phyloP scores from a whole-genome alignment of 2,113 vertebrate genomes.

The Dissostichus mawsoni region DNA sequence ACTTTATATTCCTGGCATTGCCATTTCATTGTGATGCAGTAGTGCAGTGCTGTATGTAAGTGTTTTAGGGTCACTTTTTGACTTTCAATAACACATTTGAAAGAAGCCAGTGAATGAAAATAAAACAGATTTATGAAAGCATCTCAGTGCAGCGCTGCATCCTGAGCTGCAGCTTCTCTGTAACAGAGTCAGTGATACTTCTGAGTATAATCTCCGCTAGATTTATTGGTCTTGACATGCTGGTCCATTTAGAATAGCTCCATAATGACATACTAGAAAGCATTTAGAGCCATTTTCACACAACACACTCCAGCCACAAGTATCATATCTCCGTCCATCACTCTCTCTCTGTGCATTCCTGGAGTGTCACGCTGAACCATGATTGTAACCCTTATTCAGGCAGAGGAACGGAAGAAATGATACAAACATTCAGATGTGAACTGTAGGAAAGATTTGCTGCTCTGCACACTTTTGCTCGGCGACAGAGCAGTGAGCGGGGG shows the following conservation, averaged over 20 bases:
- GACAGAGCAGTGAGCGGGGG: background rate
- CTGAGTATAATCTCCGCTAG: conserved; percentile 7
- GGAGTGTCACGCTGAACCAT: conserved; percentile 1
- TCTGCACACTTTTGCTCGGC: too few relatives aligned
- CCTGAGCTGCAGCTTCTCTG: background rate
- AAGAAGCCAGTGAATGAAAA: background rate
- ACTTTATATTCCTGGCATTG: background rate
- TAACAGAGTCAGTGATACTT: conserved; percentile 4
- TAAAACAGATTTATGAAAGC: background rate
- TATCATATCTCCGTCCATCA: conserved; percentile 9
- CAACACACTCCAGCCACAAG: conserved; percentile 18
- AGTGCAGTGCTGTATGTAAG: background rate
- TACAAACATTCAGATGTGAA: background rate
- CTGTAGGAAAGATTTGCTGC: background rate
- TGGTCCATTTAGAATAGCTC: conserved; percentile 25
- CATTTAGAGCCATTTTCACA: conserved; percentile 24
- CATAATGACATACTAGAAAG: conserved; percentile 47
- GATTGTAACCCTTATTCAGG: conserved; percentile 17
- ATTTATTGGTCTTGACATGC: conserved; percentile 48
- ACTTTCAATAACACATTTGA: background rate
- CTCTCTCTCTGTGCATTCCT: conserved; percentile 36
- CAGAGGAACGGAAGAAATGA: background rate
- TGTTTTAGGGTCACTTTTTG: background rate
- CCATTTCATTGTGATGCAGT: background rate
- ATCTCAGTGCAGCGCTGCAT: background rate